phyloP scores from a whole-genome alignment of 1,140 invertebrate genomes.

The Melipona quadrifasciata region DNA sequence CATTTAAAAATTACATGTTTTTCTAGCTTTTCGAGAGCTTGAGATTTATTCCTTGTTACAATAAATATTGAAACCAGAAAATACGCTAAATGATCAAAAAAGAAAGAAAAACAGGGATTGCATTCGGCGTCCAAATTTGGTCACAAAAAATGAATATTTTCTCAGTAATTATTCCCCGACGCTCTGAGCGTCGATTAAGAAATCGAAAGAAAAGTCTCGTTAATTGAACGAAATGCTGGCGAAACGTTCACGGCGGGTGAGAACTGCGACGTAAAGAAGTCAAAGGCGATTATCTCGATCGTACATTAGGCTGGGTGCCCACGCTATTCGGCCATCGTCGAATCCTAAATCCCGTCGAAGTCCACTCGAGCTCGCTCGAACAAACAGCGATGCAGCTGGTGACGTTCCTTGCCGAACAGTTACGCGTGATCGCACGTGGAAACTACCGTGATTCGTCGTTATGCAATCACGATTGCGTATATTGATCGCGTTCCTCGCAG shows the following conservation, averaged over 20 bases:
- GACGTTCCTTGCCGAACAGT: conserved; percentile 16
- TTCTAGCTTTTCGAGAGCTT: no score
- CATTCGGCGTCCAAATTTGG: no score
- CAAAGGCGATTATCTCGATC: neutral
- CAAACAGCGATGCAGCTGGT: conserved; percentile 6
- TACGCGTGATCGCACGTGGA: neutral
- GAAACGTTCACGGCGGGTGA: no score
- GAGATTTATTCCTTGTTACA: no score
- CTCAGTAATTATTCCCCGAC: neutral
- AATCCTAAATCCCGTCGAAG: conserved; percentile 30
- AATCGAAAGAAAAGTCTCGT: neutral
- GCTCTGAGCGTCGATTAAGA: neutral
- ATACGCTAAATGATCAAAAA: no score
- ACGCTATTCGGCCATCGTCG: neutral
- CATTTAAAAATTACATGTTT: no score
- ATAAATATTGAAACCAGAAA: no score
- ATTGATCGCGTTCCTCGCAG: neutral
- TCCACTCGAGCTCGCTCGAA: neutral
- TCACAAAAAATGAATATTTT: neutral
- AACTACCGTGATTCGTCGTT: conserved; percentile 3
- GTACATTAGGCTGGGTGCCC: neutral
- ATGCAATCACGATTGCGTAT: neutral
- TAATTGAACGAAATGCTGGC: neutral
- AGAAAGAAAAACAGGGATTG: no score
- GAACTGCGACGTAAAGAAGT: neutral